Evolutionary conservation across 2,113 vertebrate species (phyloP).

Genomic region (Spermophilus dauricus): DNA sequence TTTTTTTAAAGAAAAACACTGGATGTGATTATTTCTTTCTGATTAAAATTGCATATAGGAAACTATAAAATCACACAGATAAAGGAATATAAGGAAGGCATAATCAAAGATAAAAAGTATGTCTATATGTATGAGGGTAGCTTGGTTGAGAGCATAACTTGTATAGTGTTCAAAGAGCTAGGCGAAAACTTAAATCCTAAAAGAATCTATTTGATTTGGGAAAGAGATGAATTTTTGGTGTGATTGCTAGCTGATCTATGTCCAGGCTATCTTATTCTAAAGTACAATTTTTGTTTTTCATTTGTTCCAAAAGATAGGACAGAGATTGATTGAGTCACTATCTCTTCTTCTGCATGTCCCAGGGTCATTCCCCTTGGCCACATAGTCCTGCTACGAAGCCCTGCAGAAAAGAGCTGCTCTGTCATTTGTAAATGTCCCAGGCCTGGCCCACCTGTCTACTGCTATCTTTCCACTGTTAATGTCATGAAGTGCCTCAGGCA

Average conservation of each 20-base stretch:
- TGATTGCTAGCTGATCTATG: background rate
- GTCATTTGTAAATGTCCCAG: background rate
- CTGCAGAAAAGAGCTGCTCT: background rate
- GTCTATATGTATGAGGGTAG: background rate
- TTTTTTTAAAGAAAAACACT: background rate
- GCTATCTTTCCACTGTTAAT: constrained; percentile 54
- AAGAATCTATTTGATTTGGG: constrained; percentile 17
- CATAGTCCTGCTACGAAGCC: background rate
- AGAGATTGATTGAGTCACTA: background rate
- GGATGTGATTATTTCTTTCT: constrained; percentile 1
- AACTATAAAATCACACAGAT: background rate
- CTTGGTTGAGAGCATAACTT: background rate
- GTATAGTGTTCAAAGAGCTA: background rate
- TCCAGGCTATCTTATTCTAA: background rate
- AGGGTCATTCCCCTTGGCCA: background rate
- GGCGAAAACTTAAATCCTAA: constrained; percentile 9
- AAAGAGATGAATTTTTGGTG: constrained; percentile 7
- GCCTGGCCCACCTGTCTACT: background rate
- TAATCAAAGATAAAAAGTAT: background rate
- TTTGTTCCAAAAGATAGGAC: constrained; percentile 24
- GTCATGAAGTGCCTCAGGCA: constrained; percentile 64
- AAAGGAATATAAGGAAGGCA: background rate
- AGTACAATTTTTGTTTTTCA: background rate
- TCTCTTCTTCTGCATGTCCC: background rate
- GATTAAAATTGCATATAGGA: background rate